Base-by-base conservation (phyloP, 2,888 invertebrate species). In the Polyploca ridens region DNA sequence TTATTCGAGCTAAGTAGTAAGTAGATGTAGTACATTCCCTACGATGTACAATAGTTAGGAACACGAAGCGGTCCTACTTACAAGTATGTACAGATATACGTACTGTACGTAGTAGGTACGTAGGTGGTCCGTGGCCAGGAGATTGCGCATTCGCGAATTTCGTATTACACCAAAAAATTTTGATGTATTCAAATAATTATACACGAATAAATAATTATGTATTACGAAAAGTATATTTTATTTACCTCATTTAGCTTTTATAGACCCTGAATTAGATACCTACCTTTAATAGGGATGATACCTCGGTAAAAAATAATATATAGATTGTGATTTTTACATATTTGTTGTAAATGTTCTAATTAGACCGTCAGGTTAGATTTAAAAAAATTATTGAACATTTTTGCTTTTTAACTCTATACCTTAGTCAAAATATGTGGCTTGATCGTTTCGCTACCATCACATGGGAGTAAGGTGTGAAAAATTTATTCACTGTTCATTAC, bases 131-230 rank as follows among this genome's bases (percentile, higher is more conserved):
- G 54, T 66, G 87, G 90, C 84, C 88, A 83, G 82, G 77, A 75
- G 74, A 78, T 77, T 77, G 66, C 84, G 88, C 85, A 74, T 81
- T 80, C 80, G 90, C 89, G 88, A 86, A 83, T 88, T 89, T 88
- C 87, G 83, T 89, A 88, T 88, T 89, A 90, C 89, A 92, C 91
- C 93, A 91, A 93, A 91, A 90, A 91, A 74, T 76, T 86, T 89
- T 90, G 89, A 89, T 91, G 90, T 91, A 91, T 91, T 89, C 85
- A 89, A 90, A 88, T 89, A 88, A 88, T 82, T 90, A 89, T 88
- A 90, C 86, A 89, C 84, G 83, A 92, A 86, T 89, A 90, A 90
- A 90, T 87, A 85, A 89, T 87, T 85, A 89, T 85, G 85, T 89
- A 86, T 86, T 83, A 85, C 77, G 75, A 78, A 75, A 74, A 65